Evolutionary conservation across 1,140 invertebrate genomes (phyloP), one percentile per base, ranked within the genome.

Genomic region (Calliopsis andreniformis): DNA sequence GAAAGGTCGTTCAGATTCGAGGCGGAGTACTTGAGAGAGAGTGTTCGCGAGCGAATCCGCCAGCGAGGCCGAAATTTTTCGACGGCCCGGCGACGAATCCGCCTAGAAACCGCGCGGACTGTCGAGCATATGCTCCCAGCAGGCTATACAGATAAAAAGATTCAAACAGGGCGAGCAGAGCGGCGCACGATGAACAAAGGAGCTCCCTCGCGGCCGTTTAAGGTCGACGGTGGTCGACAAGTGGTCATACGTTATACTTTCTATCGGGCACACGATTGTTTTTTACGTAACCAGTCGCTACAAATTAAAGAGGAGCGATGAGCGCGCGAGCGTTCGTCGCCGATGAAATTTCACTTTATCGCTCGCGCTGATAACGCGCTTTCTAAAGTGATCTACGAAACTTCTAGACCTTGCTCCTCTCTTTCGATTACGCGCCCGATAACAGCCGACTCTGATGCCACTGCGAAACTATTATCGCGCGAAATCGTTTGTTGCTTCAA

Each of bases 231-330:
- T 45, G 53, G 35, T 3, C 73, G 73, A 76, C 73, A 76, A 76
- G 73, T 76, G 73, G 64, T 69, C 73, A 64, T 59, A 51, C 64
- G 66, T 59, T 66, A 32, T 59, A 66, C 59, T 73, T 73, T 66
- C 69, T 73, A 58, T 67, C 53, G 66, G 51, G 58, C 39, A 42
- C 42, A 42, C 42, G 69, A 56, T 59, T 72, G 51, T 86, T 88
- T 87, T 88, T 87, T 86, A 84, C 86, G 79, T 87, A 89, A 89
- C 80, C 64, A 63, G 49, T 39, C 76, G 81, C 87, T 86, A 87
- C 70, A 80, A 76, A 83, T 80, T 81, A 81, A 82, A 72, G 58
- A 67, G 67, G 86, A 86, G 85, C 82, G 86, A 88, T 59, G 80
- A 63, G 49, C 25, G 51, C 56, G 23, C 16, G 14, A 39, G 42